Percentiles rank a stretch among this genome's conserved stretches.
Evolutionary conservation across 2,888 invertebrate genomes (phyloP).

Genomic region (Andrena hattorfiana): DNA sequence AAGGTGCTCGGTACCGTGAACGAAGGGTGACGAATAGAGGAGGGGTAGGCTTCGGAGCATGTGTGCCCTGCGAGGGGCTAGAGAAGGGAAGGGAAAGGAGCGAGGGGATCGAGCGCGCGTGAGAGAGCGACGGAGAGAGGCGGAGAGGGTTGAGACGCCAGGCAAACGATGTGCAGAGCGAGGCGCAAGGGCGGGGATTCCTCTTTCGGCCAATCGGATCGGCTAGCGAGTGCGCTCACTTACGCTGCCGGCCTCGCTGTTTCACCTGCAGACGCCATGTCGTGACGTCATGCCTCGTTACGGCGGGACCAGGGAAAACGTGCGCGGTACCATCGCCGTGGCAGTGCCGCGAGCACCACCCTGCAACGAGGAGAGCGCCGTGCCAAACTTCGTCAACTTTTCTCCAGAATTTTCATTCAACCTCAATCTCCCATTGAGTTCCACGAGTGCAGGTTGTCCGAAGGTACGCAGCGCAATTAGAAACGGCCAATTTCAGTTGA

Average conservation of each 20-base stretch:
- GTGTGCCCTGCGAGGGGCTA: background rate
- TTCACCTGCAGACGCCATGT: slow-evolving; percentile 79
- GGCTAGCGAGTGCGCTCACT: slow-evolving; percentile 73
- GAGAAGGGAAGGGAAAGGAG: slow-evolving; percentile 39
- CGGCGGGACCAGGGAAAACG: slow-evolving; percentile 56
- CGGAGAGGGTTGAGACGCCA: slow-evolving; percentile 41
- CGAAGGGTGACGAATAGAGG: background rate
- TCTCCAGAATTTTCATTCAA: background rate
- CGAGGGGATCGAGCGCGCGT: background rate
- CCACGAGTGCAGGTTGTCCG: too few species aligned
- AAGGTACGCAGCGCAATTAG: too few species aligned
- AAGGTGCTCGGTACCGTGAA: background rate
- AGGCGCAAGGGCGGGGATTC: slow-evolving; percentile 79
- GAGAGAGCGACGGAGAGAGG: background rate
- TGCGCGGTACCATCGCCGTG: slow-evolving; percentile 53
- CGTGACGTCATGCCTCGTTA: slow-evolving; percentile 74
- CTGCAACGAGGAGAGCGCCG: slow-evolving; percentile 4
- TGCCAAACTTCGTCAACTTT: background rate
- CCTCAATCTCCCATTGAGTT: background rate
- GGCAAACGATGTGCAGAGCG: slow-evolving; percentile 66
- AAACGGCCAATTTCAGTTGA: too few species aligned
- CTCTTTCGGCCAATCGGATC: slow-evolving; percentile 80
- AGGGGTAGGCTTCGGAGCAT: background rate
- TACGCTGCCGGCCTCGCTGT: slow-evolving; percentile 59
- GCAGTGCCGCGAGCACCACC: slow-evolving; percentile 37